A percentile compares a stretch with the other conserved stretches of the same genome.
phyloP scores from a whole-genome alignment of 1,140 invertebrate genomes.

The Colletes latitarsis region DNA sequence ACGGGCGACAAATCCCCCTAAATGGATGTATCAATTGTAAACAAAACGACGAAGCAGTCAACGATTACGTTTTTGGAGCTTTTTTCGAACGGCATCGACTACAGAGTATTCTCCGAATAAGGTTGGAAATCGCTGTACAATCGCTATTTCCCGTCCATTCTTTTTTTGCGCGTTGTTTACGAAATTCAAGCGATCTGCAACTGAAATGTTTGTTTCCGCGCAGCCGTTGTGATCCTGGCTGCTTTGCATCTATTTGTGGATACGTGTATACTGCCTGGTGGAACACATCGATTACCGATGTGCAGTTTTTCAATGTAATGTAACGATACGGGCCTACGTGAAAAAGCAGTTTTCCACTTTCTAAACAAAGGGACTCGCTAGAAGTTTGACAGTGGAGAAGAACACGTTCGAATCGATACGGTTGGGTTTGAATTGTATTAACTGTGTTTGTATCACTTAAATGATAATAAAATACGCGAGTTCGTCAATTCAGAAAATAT shows the following conservation, averaged over 20 bases:
- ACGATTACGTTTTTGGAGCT: neutral
- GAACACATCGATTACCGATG: slow-evolving; percentile 30
- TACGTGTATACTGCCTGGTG: neutral
- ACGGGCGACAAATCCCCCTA: neutral
- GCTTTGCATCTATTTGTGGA: slow-evolving; percentile 2
- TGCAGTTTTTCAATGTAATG: slow-evolving; percentile 7
- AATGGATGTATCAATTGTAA: slow-evolving; percentile 4
- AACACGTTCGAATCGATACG: too few relatives aligned
- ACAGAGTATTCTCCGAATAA: neutral
- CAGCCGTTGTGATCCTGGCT: neutral
- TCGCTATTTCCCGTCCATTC: neutral
- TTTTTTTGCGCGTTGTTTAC: neutral
- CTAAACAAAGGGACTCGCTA: neutral
- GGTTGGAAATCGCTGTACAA: slow-evolving; percentile 18
- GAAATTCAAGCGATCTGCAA: slow-evolving; percentile 24
- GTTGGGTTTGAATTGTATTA: too few relatives aligned
- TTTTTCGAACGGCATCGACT: neutral
- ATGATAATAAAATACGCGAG: too few relatives aligned
- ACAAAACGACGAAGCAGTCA: slow-evolving; percentile 1
- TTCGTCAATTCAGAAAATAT: too few relatives aligned
- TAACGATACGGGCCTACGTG: neutral
- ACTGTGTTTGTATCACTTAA: too few relatives aligned
- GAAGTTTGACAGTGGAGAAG: neutral
- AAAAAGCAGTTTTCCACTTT: slow-evolving; percentile 1
- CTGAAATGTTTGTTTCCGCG: neutral